Percentiles rank a stretch among this genome's conserved stretches.
Evolutionary conservation across 2,888 invertebrate species (phyloP).

Genomic region (Germaria angustata): DNA sequence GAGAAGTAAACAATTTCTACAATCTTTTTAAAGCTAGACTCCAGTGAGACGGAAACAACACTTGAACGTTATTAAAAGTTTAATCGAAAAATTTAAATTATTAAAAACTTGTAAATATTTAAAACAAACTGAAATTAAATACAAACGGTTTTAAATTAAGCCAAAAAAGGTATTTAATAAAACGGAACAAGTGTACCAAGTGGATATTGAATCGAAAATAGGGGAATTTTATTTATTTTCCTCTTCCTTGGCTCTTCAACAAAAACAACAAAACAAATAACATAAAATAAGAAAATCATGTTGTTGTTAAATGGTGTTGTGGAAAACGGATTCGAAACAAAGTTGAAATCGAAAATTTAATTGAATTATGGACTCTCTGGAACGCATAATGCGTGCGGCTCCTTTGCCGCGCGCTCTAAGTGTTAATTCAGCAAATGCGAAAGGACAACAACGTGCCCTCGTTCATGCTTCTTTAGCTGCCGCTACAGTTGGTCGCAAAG

Average conservation of each 20-base stretch:
- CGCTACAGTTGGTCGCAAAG: conserved; percentile 86
- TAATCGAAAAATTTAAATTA: conserved; percentile 56
- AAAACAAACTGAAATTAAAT: conserved; percentile 54
- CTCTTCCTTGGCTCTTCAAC: no score
- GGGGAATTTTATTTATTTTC: no score
- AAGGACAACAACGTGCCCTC: conserved; percentile 84
- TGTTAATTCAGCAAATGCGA: conserved; percentile 75
- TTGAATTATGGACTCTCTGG: conserved; percentile 87
- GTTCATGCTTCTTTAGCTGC: conserved; percentile 88
- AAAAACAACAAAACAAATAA: neutral
- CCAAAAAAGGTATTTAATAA: neutral
- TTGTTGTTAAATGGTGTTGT: neutral
- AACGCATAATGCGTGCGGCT: conserved; percentile 88
- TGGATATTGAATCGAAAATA: neutral
- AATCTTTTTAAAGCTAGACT: conserved; percentile 64
- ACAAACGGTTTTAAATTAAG: conserved; percentile 54
- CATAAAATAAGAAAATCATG: neutral
- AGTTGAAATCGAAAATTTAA: conserved; percentile 33
- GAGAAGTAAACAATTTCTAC: conserved; percentile 18
- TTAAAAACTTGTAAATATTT: conserved; percentile 55
- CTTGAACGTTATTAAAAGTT: conserved; percentile 56
- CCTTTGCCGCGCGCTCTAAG: conserved; percentile 84
- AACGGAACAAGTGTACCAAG: conserved; percentile 28
- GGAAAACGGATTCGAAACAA: conserved; percentile 3
- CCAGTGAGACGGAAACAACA: conserved; percentile 53